These are phyloP conservation scores for Rousettus madagascariensis DNA, from an alignment of 2,797 vertebrate species.

Conservation along the genomic window DNA sequence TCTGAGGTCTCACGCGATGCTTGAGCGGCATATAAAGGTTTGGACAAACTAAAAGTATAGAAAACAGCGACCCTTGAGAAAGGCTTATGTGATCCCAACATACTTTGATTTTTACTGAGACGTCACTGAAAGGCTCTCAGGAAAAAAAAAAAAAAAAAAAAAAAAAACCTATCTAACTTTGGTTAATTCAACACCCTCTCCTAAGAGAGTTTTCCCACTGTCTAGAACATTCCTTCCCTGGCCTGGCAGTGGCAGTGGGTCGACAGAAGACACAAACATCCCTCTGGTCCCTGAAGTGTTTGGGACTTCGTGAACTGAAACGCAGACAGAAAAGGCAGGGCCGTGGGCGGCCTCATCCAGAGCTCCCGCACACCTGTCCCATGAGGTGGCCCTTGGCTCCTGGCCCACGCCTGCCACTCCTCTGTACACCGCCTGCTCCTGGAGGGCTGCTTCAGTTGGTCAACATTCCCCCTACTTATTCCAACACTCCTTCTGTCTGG, in stretches of 20 bases:
- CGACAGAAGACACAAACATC: neutral
- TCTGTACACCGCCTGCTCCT: rapidly evolving
- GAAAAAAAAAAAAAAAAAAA: neutral
- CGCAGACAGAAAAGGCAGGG: neutral
- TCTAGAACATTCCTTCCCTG: neutral
- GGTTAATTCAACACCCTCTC: neutral
- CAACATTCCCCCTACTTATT: neutral
- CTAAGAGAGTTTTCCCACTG: neutral
- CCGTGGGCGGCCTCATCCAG: neutral
- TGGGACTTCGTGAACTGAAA: neutral
- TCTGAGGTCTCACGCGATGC: neutral
- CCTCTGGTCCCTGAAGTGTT: neutral
- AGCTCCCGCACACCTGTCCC: neutral
- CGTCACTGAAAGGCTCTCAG: neutral
- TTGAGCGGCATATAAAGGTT: neutral
- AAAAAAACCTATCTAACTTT: neutral
- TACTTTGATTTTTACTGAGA: neutral
- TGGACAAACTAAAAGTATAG: neutral
- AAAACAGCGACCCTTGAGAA: neutral
- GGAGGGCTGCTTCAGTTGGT: neutral
- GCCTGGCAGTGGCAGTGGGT: neutral
- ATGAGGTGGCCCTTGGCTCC: rapidly evolving
- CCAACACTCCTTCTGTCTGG: neutral
- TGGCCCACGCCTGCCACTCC: neutral
- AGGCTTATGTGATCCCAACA: neutral